Conservation (phyloP, 2,888 invertebrate genomes). For the Cordilura impudica region DNA sequence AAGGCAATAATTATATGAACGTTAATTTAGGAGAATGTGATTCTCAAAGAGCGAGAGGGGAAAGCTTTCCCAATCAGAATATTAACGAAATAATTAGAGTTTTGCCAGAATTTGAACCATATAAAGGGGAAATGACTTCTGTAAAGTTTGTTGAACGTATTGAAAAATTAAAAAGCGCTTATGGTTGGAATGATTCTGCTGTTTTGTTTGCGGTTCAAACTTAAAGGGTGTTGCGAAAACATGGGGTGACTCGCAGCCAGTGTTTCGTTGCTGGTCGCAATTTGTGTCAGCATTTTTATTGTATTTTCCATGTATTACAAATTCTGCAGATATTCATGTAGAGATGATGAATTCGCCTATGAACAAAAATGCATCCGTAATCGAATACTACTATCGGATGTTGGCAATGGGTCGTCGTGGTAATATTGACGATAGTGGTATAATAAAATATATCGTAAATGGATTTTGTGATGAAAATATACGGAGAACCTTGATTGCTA, state of each 20-base stretch:
- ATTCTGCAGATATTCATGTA: conserved; percentile 46
- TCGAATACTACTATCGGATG: conserved; percentile 46
- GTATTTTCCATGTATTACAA: conserved; percentile 50
- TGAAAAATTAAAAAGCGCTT: conserved; percentile 44
- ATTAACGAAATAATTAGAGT: conserved; percentile 19
- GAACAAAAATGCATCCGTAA: conserved; percentile 17
- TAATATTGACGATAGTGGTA: conserved; percentile 2
- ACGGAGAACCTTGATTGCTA: no score
- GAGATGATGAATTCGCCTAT: conserved; percentile 44
- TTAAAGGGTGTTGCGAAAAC: conserved; percentile 50
- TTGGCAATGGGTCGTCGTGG: not conserved
- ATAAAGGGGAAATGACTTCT: conserved; percentile 6
- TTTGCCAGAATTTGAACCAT: conserved; percentile 33
- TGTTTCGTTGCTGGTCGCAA: conserved; percentile 32
- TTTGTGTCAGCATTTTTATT: conserved; percentile 35
- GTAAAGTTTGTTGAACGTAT: conserved; percentile 33
- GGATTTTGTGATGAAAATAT: not conserved
- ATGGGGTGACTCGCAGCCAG: conserved; percentile 47
- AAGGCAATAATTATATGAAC: not conserved
- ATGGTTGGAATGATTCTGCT: conserved; percentile 44
- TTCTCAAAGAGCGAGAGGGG: not conserved
- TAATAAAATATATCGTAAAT: conserved; percentile 21
- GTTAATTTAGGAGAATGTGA: not conserved
- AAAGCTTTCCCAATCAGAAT: not conserved
- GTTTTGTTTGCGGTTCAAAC: conserved; percentile 49